Conservation (phyloP, 2,888 invertebrate species). For the Amiota mariae region DNA sequence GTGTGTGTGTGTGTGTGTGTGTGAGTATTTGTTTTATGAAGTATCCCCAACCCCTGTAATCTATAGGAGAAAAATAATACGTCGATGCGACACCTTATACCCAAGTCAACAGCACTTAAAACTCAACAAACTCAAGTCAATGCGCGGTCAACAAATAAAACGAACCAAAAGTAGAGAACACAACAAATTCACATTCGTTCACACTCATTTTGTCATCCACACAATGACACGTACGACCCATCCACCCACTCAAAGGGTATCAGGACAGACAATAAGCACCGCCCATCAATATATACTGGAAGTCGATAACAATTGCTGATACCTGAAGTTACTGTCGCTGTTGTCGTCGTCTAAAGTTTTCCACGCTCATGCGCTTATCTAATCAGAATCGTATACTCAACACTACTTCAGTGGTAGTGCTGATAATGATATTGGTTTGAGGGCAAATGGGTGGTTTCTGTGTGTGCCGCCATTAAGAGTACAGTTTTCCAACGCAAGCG, state of each 20-base stretch:
- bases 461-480: conserved; percentile 19
- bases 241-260: conserved; percentile 6
- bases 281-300: conserved; percentile 22
- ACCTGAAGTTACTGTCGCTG: background rate
- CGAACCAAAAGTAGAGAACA: conserved; percentile 8
- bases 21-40: background rate
- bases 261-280: conserved; percentile 4
- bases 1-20: background rate
- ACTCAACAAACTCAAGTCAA: conserved; percentile 64
- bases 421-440: background rate
- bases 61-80: conserved; percentile 10
- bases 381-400: background rate
- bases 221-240: background rate
- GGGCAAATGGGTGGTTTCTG: background rate
- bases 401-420: background rate
- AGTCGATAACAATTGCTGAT: conserved; percentile 8
- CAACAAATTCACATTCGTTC: background rate
- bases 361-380: conserved; percentile 27
- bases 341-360: background rate
- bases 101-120: conserved; percentile 71
- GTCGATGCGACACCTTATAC: conserved; percentile 70
- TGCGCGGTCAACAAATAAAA: conserved; percentile 57
- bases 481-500: conserved; percentile 21
- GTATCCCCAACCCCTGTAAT: too few relatives aligned
- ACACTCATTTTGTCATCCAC: conserved; percentile 5